Evolutionary conservation across 2,888 invertebrate genomes (phyloP).

Genomic region (Lochmaea crataegi): DNA sequence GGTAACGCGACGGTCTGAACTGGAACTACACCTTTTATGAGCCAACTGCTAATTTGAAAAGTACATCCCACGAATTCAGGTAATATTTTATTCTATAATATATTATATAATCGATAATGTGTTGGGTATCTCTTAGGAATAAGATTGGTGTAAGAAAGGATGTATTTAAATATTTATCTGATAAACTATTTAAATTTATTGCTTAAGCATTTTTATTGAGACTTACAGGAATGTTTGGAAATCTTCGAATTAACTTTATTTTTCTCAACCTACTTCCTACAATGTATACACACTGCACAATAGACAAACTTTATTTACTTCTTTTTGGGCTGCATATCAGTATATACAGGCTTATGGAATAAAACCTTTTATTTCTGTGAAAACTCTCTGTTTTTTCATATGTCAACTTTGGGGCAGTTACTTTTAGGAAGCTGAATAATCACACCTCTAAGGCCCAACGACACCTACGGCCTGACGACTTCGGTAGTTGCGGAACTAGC

Average conservation of each 20-base stretch:
- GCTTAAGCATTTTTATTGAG: slow-evolving; percentile 13
- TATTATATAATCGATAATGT: background rate
- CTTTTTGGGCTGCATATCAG: too few relatives aligned
- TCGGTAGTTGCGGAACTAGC: too few relatives aligned
- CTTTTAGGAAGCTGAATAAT: too few relatives aligned
- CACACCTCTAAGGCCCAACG: too few relatives aligned
- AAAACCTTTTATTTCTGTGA: too few relatives aligned
- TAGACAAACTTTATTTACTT: too few relatives aligned
- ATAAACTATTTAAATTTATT: slow-evolving; percentile 8
- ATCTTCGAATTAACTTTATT: background rate
- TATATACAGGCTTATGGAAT: too few relatives aligned
- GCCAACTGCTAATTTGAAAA: background rate
- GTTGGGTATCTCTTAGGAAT: slow-evolving; percentile 10
- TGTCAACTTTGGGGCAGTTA: too few relatives aligned
- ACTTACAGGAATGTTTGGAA: background rate
- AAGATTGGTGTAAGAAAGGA: slow-evolving; percentile 15
- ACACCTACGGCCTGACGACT: too few relatives aligned
- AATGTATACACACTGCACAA: too few relatives aligned
- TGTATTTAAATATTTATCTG: slow-evolving; percentile 7
- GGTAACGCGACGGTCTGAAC: too few relatives aligned
- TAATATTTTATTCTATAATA: slow-evolving; percentile 2
- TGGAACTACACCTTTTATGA: background rate
- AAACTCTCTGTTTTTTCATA: too few relatives aligned
- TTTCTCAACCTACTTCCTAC: background rate
- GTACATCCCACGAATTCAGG: background rate